phyloP scores from a whole-genome alignment of 1,140 invertebrate species.

The Aphidius ervi region DNA sequence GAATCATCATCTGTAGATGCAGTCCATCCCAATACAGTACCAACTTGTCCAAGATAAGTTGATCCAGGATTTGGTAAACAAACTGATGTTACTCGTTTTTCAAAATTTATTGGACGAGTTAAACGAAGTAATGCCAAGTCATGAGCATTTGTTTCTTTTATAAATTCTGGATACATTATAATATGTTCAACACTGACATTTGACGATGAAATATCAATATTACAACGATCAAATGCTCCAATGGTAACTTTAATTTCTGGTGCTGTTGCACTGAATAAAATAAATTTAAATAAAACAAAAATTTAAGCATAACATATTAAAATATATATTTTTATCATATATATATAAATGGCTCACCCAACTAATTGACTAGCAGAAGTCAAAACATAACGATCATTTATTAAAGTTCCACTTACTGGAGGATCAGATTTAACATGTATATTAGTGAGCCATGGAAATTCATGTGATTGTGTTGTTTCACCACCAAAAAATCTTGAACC shows the following conservation, averaged over 20 bases:
- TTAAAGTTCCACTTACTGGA: slow-evolving; percentile 49
- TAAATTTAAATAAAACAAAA: neutral
- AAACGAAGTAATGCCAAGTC: slow-evolving; percentile 61
- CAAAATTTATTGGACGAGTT: slow-evolving; percentile 52
- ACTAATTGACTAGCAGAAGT: slow-evolving; percentile 53
- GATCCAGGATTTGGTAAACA: slow-evolving; percentile 57
- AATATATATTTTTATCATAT: neutral
- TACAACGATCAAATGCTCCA: slow-evolving; percentile 54
- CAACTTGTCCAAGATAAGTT: slow-evolving; percentile 56
- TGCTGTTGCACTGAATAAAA: slow-evolving; percentile 36
- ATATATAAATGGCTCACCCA: slow-evolving; percentile 41
- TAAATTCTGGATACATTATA: slow-evolving; percentile 54
- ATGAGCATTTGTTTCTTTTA: slow-evolving; percentile 50
- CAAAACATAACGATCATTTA: slow-evolving; percentile 57
- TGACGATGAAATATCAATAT: slow-evolving; percentile 47
- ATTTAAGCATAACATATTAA: neutral
- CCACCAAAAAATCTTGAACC: slow-evolving; percentile 48
- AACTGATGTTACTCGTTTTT: slow-evolving; percentile 55
- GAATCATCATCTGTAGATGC: slow-evolving; percentile 25
- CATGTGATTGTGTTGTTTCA: slow-evolving; percentile 48
- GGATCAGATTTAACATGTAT: slow-evolving; percentile 40
- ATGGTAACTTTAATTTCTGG: slow-evolving; percentile 53
- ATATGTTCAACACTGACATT: slow-evolving; percentile 52
- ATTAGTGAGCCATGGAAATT: slow-evolving; percentile 57
- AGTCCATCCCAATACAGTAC: slow-evolving; percentile 58